A percentile compares a stretch with the other conserved stretches of the same genome.
These are phyloP conservation scores for Branchipolynoe longqiensis DNA, from an alignment of 2,888 invertebrate species.

Conservation along the genomic window DNA sequence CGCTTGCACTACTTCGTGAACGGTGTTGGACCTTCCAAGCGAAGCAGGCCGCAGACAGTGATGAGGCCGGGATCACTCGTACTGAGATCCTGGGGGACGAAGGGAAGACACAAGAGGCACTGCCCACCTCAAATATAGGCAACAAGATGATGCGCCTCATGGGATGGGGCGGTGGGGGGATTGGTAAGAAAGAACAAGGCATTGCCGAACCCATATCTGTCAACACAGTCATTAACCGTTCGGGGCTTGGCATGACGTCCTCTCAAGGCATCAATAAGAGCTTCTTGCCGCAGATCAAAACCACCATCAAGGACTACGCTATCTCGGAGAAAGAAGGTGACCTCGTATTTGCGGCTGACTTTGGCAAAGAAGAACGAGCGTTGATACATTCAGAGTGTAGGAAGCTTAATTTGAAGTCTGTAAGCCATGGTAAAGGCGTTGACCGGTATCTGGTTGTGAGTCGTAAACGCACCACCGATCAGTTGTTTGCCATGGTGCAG, in stretches of 20 bases:
- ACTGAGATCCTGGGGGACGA: conserved; percentile 74
- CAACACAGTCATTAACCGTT: conserved; percentile 73
- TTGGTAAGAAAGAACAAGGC: conserved; percentile 86
- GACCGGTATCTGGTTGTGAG: conserved; percentile 84
- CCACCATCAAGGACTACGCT: conserved; percentile 78
- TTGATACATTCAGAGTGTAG: conserved; percentile 80
- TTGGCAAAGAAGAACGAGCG: conserved; percentile 82
- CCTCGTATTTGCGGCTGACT: conserved; percentile 82
- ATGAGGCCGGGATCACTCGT: conserved; percentile 69
- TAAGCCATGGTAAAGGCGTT: conserved; percentile 83
- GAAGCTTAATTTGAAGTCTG: conserved; percentile 83
- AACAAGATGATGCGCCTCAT: conserved; percentile 86
- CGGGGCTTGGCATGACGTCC: conserved; percentile 77
- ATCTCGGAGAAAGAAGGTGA: conserved; percentile 78
- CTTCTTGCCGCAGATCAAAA: conserved; percentile 74
- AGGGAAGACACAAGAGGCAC: conserved; percentile 64
- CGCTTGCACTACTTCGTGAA: conserved; percentile 71
- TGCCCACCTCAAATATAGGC: conserved; percentile 83
- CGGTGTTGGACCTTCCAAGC: conserved; percentile 77
- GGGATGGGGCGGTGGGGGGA: conserved; percentile 89
- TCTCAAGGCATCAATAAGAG: conserved; percentile 71
- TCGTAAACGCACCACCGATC: conserved; percentile 82
- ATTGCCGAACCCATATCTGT: conserved; percentile 85
- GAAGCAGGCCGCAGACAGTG: conserved; percentile 73
- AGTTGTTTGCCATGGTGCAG: conserved; percentile 83